Conservation (phyloP, 2,888 invertebrate species). For the Dyspetes luteomarginatus region DNA sequence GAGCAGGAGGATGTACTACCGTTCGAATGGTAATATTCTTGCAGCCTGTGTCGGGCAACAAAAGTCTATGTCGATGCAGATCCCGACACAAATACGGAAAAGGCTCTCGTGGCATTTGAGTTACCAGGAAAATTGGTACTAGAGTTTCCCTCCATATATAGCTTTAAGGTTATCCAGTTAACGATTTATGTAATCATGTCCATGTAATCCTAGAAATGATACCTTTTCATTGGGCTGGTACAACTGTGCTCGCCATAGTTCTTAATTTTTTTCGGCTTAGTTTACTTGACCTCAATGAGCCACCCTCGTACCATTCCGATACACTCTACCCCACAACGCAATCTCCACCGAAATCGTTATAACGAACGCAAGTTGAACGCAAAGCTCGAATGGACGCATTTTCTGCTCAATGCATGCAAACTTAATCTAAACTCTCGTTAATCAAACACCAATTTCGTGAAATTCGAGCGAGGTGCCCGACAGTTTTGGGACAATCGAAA, state of each 20-base stretch:
- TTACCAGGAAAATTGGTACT: slow-evolving; percentile 5
- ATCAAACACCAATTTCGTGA: slow-evolving; percentile 59
- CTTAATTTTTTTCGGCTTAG: not conserved
- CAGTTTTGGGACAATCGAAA: slow-evolving; percentile 49
- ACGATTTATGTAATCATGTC: slow-evolving; percentile 4
- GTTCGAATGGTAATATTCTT: slow-evolving; percentile 18
- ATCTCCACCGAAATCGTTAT: not conserved
- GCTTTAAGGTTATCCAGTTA: not conserved
- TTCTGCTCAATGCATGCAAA: slow-evolving; percentile 24
- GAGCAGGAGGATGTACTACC: slow-evolving; percentile 12
- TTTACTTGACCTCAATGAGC: not conserved
- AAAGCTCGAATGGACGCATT: slow-evolving; percentile 15
- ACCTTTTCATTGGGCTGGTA: not conserved
- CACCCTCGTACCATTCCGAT: not conserved
- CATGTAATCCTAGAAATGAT: not conserved
- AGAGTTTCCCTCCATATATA: not conserved
- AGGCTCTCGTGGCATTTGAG: not conserved
- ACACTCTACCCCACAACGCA: not conserved
- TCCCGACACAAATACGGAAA: not conserved
- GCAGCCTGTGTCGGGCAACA: not conserved
- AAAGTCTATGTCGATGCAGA: not conserved
- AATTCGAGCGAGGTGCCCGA: slow-evolving; percentile 34
- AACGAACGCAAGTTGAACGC: slow-evolving; percentile 24
- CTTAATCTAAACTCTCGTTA: slow-evolving; percentile 59
- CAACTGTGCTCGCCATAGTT: not conserved